Evolutionary conservation across 2,888 invertebrate species (phyloP).

Genomic region (Rhopalosiphum nymphaeae): DNA sequence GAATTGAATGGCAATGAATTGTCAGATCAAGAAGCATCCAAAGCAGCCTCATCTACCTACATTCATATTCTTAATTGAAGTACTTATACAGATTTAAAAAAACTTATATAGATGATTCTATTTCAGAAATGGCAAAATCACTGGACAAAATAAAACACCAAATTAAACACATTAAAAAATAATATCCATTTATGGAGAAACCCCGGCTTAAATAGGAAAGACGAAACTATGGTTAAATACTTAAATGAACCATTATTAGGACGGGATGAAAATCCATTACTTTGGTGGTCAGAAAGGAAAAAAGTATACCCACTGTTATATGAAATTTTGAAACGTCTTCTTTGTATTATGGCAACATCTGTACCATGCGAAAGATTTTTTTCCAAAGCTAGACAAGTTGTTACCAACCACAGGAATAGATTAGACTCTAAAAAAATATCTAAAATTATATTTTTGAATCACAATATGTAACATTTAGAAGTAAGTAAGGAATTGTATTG

Average conservation of each 20-base stretch:
- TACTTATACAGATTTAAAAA: no score
- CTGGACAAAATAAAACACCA: no score
- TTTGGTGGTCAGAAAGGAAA: constrained; percentile 13
- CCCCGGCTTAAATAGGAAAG: no score
- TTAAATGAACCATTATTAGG: background rate
- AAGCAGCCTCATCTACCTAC: no score
- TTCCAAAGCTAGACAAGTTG: constrained; percentile 19
- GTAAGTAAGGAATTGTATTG: no score
- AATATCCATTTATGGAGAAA: no score
- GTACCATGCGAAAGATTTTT: constrained; percentile 16
- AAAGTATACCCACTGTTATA: background rate
- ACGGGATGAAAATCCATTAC: background rate
- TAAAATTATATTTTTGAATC: constrained; percentile 57
- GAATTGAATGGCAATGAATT: no score
- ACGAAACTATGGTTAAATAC: background rate
- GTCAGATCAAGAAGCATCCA: no score
- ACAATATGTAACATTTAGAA: constrained; percentile 58
- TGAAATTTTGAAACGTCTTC: background rate
- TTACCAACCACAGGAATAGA: constrained; percentile 67
- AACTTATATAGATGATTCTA: no score
- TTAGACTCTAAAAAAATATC: constrained; percentile 57
- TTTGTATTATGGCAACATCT: background rate
- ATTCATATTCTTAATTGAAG: no score
- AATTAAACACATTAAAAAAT: background rate
- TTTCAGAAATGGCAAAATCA: no score